Evolutionary conservation across 2,888 invertebrate species (phyloP), one percentile per base, ranked within the genome.

Genomic region (Unio pictorum): DNA sequence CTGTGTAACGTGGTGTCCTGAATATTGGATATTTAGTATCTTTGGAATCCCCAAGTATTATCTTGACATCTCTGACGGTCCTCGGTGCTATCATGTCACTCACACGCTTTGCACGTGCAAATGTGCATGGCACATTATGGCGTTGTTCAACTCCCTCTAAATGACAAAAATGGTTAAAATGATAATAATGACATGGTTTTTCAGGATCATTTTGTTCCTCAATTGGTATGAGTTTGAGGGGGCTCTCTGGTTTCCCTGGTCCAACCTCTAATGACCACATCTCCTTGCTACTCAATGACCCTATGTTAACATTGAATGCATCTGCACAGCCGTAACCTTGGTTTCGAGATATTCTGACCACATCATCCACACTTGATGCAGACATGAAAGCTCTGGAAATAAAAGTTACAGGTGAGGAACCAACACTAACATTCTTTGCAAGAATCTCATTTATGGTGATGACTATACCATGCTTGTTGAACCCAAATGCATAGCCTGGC

Each of bases 191-290:
- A 15, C 74, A 67, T 5, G 61, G 65, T 26, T 68, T 61, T 8
- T 18, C 57, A 17, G 69, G 68, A 56, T 73, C 71, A 18, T 45
- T 26, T 23, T 20, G 56, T 18, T 34, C 30, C 26, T 60, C 6
- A 59, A 64, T 57, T 3, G 30, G 34, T 57, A 55, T 54, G 11
- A 64, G 28, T 59, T 61, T 26, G 64, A 18, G 18, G 28, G n/a
- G 45, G 45, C 45, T 45, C 59, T 34, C 20, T 64, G 68, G 69
- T 56, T 69, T 55, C 62, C 60, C 34, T 15, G 74, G 69, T 55
- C 69, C 67, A 8, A 81, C 76, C 63, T 83, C 83, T 23, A 83
- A 60, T 8, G 79, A 72, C 67, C 77, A 78, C 80, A 83, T 80
- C 2, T 69, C 70, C 6, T 63, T 67, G 15, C 68, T 66, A 11